Evolutionary conservation across 2,113 vertebrate genomes (phyloP).

Genomic region (Albula goreensis): DNA sequence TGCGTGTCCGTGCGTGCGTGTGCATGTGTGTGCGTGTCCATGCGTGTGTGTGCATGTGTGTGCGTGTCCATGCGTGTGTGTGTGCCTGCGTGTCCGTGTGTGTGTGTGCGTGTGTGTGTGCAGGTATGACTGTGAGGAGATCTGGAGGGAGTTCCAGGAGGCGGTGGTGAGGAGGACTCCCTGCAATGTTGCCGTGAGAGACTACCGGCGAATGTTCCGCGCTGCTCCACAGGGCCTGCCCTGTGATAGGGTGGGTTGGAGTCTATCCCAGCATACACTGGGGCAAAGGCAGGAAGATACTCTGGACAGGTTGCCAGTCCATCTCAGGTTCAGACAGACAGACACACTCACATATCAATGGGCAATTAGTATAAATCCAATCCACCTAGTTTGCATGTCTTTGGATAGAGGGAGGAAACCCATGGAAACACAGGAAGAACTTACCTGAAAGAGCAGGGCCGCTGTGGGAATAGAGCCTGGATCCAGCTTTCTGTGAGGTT

Average conservation of each 20-base stretch:
- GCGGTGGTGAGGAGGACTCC: constrained; percentile 54
- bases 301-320: too few species aligned
- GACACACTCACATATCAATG: too few species aligned
- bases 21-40: background rate
- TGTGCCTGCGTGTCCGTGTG: background rate
- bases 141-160: constrained; percentile 71
- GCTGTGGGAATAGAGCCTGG: too few species aligned
- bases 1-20: background rate
- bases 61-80: background rate
- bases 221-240: constrained; percentile 55
- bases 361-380: too few species aligned
- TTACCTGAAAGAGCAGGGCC: too few species aligned
- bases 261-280: too few species aligned
- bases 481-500: too few species aligned
- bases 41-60: constrained; percentile 1
- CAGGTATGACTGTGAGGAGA: constrained; percentile 69
- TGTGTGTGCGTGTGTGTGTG: background rate
- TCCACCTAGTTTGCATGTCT: too few species aligned
- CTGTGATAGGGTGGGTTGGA: constrained; percentile 56
- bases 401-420: too few species aligned
- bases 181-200: constrained; percentile 58
- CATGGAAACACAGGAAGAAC: too few species aligned
- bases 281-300: too few species aligned
- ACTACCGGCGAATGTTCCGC: constrained; percentile 64
- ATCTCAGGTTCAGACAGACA: too few species aligned